phyloP scores from a whole-genome alignment of 2,113 vertebrate species.

The Cavia porcellus region DNA sequence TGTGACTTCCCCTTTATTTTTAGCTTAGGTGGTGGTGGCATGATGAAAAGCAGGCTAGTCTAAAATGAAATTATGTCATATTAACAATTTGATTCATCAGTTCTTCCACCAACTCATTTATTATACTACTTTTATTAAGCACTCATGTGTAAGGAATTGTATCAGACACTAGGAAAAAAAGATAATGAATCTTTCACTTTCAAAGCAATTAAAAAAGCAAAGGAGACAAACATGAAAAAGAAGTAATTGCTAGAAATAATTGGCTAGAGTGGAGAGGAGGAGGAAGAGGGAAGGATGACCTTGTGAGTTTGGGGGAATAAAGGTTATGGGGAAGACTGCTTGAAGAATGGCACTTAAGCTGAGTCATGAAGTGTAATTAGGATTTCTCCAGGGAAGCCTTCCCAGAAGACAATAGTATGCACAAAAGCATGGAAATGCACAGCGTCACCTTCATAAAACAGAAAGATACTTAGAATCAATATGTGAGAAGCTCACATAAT shows the following conservation, averaged over 20 bases:
- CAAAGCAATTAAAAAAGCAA: not conserved
- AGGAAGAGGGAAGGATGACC: rapidly evolving
- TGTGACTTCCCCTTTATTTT: not conserved
- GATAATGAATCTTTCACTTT: not conserved
- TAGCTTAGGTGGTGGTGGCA: not conserved
- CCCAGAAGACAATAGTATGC: not conserved
- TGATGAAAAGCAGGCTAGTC: not conserved
- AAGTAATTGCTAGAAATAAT: no score
- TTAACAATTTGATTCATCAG: not conserved
- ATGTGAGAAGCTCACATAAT: not conserved
- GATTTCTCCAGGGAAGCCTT: not conserved
- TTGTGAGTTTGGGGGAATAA: not conserved
- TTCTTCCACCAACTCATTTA: not conserved
- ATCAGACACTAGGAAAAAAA: not conserved
- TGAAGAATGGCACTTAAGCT: not conserved
- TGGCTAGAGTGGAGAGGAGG: not conserved
- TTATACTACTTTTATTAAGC: not conserved
- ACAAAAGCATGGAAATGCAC: not conserved
- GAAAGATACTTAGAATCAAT: not conserved
- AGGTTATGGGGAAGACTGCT: not conserved
- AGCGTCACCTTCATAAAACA: not conserved
- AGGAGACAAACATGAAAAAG: not conserved
- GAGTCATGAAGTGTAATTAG: not conserved
- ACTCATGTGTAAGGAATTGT: not conserved
- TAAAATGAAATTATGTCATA: not conserved